These are phyloP conservation scores for Rhyzopertha dominica DNA, from an alignment of 1,140 invertebrate genomes.

Conservation along the genomic window DNA sequence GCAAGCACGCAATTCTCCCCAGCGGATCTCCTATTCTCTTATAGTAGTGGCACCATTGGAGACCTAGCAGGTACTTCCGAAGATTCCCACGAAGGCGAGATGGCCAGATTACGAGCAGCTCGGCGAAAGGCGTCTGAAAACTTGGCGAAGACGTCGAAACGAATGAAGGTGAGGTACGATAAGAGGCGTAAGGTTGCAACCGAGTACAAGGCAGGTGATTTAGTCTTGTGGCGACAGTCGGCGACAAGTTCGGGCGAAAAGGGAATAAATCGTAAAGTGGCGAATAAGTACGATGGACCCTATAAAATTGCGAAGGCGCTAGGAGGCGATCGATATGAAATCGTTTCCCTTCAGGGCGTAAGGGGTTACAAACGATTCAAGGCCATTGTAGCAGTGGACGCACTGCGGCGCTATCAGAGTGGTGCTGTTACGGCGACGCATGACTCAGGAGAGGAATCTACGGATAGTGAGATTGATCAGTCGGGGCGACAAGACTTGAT, in stretches of 20 bases:
- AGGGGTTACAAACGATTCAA: constrained; percentile 17
- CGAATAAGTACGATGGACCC: constrained; percentile 17
- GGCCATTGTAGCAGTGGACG: constrained; percentile 9
- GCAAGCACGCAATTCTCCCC: constrained; percentile 2
- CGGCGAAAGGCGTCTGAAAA: background rate
- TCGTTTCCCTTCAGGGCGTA: constrained; percentile 15
- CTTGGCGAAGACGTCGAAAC: background rate
- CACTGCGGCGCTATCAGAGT: constrained; percentile 12
- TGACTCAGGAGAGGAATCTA: background rate
- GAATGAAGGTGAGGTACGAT: constrained; percentile 16
- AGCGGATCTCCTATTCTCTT: constrained; percentile 10
- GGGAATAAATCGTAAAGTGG: constrained; percentile 12
- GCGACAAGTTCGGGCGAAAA: constrained; percentile 6
- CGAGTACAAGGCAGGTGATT: constrained; percentile 17
- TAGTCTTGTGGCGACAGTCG: constrained; percentile 16
- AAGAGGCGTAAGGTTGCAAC: constrained; percentile 15
- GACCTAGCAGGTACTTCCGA: background rate
- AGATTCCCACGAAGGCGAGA: constrained; percentile 1
- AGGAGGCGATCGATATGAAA: constrained; percentile 37
- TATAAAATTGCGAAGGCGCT: constrained; percentile 34
- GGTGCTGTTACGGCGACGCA: background rate
- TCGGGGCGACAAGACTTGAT: constrained; percentile 1
- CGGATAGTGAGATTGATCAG: background rate
- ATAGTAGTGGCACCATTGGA: background rate
- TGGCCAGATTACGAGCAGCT: background rate